Evolutionary conservation across 2,888 invertebrate species (phyloP).

Genomic region (Leptinotarsa haldemani): DNA sequence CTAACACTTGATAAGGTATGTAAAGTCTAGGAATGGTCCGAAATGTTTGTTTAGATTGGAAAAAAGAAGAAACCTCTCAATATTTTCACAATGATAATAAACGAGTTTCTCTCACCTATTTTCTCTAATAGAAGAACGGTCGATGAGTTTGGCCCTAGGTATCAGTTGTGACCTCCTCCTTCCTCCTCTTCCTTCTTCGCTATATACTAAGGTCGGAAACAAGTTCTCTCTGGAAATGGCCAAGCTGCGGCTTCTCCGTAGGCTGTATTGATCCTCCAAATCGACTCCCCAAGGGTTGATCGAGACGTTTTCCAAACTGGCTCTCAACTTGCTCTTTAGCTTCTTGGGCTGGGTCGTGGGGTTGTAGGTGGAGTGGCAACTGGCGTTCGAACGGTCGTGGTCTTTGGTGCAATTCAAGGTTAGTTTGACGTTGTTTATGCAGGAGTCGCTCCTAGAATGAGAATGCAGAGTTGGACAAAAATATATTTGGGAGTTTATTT

Average conservation of each 20-base stretch:
- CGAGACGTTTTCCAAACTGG: slow-evolving; percentile 64
- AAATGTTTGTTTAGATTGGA: too few species aligned
- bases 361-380: slow-evolving; percentile 46
- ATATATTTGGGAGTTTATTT: neutral
- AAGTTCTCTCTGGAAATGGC: slow-evolving; percentile 75
- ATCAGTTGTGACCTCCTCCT: slow-evolving; percentile 77
- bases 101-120: slow-evolving; percentile 68
- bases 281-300: slow-evolving; percentile 56
- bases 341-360: slow-evolving; percentile 27
- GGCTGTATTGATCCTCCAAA: slow-evolving; percentile 47
- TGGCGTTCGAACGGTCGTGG: slow-evolving; percentile 43
- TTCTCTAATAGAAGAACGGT: slow-evolving; percentile 71
- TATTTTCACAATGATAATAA: neutral
- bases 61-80: too few species aligned
- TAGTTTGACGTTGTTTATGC: slow-evolving; percentile 62
- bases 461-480: slow-evolving; percentile 3
- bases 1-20: too few species aligned
- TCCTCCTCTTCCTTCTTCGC: slow-evolving; percentile 70
- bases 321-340: slow-evolving; percentile 37
- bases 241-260: slow-evolving; percentile 56
- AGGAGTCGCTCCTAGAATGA: slow-evolving; percentile 59
- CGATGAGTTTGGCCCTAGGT: slow-evolving; percentile 83
- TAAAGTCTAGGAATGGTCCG: too few species aligned
- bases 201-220: slow-evolving; percentile 75
- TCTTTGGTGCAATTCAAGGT: slow-evolving; percentile 56